A percentile compares a stretch with the other conserved stretches of the same genome.
phyloP scores from a whole-genome alignment of 1,140 invertebrate genomes.

The Papilio helenus region DNA sequence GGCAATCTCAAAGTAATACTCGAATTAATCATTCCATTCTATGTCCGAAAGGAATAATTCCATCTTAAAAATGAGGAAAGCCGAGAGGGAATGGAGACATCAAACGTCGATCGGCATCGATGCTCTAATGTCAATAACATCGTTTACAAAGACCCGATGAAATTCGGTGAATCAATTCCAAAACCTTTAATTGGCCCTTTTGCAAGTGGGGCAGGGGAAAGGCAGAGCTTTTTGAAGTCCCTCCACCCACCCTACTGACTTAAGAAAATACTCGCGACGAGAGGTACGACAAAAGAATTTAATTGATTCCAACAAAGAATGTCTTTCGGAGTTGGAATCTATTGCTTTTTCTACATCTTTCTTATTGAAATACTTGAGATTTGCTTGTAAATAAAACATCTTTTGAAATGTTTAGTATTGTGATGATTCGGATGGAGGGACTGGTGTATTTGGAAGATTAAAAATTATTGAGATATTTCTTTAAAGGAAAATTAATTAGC shows the following conservation, averaged over 20 bases:
- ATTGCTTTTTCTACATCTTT: conserved; percentile 51
- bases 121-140: conserved; percentile 66
- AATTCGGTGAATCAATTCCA: conserved; percentile 71
- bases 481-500: too few relatives aligned
- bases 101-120: conserved; percentile 56
- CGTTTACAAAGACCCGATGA: conserved; percentile 63
- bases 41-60: conserved; percentile 39
- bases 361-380: conserved; percentile 55
- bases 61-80: conserved; percentile 39
- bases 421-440: neutral
- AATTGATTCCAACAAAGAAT: conserved; percentile 72
- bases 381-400: conserved; percentile 40
- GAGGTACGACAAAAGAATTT: conserved; percentile 73
- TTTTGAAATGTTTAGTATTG: conserved; percentile 22
- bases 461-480: conserved; percentile 10
- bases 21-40: conserved; percentile 17
- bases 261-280: conserved; percentile 68
- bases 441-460: conserved; percentile 10
- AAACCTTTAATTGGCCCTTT: conserved; percentile 76
- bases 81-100: conserved; percentile 46
- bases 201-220: conserved; percentile 49
- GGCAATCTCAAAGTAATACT: conserved; percentile 27
- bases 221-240: conserved; percentile 69
- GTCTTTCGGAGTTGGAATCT: conserved; percentile 56
- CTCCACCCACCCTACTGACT: conserved; percentile 49